A percentile compares a stretch with the other conserved stretches of the same genome.
phyloP scores from a whole-genome alignment of 2,888 invertebrate genomes.

The Anodontia alba region DNA sequence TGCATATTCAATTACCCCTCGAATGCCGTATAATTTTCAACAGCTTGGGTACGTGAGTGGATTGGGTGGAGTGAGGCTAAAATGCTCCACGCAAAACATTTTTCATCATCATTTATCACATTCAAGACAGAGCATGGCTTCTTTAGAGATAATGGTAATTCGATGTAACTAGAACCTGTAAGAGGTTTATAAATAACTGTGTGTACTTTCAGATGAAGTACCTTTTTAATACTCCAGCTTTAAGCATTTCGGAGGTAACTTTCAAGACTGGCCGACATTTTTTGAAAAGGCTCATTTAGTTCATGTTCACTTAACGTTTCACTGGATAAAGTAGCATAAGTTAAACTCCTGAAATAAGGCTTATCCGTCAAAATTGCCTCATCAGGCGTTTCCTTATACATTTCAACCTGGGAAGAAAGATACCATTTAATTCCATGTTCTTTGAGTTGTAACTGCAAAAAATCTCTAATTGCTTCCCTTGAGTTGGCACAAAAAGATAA shows the following conservation, averaged over 20 bases:
- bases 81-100: slow-evolving; percentile 34
- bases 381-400: slow-evolving; percentile 34
- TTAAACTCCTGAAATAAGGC: slow-evolving; percentile 42
- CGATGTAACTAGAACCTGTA: slow-evolving; percentile 29
- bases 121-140: slow-evolving; percentile 18
- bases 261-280: slow-evolving; percentile 31
- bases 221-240: slow-evolving; percentile 36
- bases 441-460: slow-evolving; percentile 6
- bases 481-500: slow-evolving; percentile 41
- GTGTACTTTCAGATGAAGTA: slow-evolving; percentile 31
- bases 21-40: slow-evolving; percentile 32
- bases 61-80: slow-evolving; percentile 33
- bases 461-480: slow-evolving; percentile 10
- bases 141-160: slow-evolving; percentile 25
- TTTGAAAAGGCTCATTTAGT: slow-evolving; percentile 42
- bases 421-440: slow-evolving; percentile 40
- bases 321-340: slow-evolving; percentile 18
- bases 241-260: slow-evolving; percentile 27
- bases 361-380: slow-evolving; percentile 8
- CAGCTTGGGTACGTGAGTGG: slow-evolving; percentile 2
- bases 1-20: slow-evolving; percentile 39
- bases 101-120: slow-evolving; percentile 33
- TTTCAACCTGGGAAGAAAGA: slow-evolving; percentile 44
- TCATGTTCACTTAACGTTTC: slow-evolving; percentile 19
- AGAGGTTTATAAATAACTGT: slow-evolving; percentile 30